phyloP scores from a whole-genome alignment of 2,797 vertebrate species.

The Tauraco hartlaubi region DNA sequence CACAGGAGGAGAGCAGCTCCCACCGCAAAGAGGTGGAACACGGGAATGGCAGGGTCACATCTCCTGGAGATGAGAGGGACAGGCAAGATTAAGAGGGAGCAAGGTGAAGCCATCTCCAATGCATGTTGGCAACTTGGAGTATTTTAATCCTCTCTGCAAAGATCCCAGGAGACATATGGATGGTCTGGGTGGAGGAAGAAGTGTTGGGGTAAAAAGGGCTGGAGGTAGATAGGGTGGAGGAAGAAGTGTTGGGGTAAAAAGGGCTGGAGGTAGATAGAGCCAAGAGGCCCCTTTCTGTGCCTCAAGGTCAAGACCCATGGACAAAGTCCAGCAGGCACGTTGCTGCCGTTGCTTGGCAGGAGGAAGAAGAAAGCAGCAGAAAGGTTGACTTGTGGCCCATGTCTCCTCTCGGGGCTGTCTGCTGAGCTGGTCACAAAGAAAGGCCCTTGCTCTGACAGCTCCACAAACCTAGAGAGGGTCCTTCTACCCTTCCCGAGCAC shows the following conservation, averaged over 20 bases:
- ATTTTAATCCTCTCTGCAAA: neutral
- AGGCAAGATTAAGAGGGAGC: neutral
- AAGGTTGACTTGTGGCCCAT: neutral
- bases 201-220: neutral
- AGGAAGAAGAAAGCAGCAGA: neutral
- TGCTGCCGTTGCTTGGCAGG: neutral
- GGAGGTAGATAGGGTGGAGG: neutral
- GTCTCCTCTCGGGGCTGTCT: neutral
- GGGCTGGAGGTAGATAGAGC: neutral
- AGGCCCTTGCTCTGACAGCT: neutral
- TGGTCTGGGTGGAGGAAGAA: neutral
- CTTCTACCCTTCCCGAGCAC: neutral
- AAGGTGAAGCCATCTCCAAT: neutral
- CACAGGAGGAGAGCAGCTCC: rapidly evolving
- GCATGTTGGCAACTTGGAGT: neutral
- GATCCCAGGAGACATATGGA: too few species aligned
- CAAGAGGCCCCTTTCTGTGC: neutral
- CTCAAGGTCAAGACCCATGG: neutral
- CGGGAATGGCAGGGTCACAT: neutral
- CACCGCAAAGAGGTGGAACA: rapidly evolving
- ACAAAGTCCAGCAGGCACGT: neutral
- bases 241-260: neutral
- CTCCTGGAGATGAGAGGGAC: neutral
- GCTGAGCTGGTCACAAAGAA: neutral
- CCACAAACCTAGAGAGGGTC: neutral